A percentile compares a stretch with the other conserved stretches of the same genome.
Evolutionary conservation across 2,888 invertebrate species (phyloP).

Genomic region (Cerastis leucographa): DNA sequence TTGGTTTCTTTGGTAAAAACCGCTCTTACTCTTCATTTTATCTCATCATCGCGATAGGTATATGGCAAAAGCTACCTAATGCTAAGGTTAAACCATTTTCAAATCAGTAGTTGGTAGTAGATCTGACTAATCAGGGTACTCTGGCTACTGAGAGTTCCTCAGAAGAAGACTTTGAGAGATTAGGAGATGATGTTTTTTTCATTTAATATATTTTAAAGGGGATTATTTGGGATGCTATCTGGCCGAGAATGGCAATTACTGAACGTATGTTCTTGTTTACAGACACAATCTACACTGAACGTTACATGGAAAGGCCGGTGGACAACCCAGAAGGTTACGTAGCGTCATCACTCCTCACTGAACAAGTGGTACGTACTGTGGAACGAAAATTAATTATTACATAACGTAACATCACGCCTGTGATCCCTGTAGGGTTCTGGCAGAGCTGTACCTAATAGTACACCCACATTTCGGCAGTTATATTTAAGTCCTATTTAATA

Average conservation of each 20-base stretch:
- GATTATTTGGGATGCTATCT: background rate
- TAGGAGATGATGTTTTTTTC: background rate
- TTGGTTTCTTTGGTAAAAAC: background rate
- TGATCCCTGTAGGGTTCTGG: too few species aligned
- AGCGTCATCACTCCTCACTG: conserved; percentile 94
- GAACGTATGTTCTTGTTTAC: conserved; percentile 31
- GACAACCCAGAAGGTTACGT: conserved; percentile 94
- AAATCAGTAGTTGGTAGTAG: background rate
- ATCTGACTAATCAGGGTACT: background rate
- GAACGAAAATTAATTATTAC: background rate
- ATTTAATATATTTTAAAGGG: background rate
- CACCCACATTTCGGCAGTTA: too few species aligned
- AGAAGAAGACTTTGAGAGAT: background rate
- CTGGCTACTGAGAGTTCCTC: background rate
- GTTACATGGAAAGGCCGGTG: conserved; percentile 98
- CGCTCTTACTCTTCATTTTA: too few species aligned
- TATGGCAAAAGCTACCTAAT: background rate
- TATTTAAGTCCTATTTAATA: too few species aligned
- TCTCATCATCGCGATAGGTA: background rate
- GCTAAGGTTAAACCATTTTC: background rate
- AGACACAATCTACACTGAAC: conserved; percentile 99
- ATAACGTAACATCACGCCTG: background rate
- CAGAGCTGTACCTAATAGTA: too few species aligned
- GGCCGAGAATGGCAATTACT: background rate
- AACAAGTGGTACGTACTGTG: conserved; percentile 79